Evolutionary conservation across 2,113 vertebrate genomes (phyloP), one percentile per base, ranked within the genome.

Genomic region (Xerus inauris): DNA sequence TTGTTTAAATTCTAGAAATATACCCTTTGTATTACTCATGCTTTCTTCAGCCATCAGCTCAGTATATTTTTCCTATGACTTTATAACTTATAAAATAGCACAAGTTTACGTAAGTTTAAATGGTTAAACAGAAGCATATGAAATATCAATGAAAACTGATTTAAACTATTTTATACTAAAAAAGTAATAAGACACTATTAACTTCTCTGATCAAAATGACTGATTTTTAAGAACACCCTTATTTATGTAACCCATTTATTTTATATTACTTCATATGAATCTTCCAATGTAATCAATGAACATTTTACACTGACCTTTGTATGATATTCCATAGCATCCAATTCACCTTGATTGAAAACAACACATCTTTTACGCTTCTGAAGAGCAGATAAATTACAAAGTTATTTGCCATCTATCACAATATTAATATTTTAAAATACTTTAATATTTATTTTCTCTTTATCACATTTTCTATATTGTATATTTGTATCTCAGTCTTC

Each of bases 301-400:
- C 12, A 93, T 64, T 88, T 97, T 87, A 87, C 16, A 82, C 87
- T 80, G 97, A 99, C 99, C 99, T 99, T 99, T 93, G 98, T 98
- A 94, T 99, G 99, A 91, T 99, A 99, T 91, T 98, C 98, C 94
- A 98, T 98, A 20, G 99, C 99, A 98, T 99, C 99, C 59, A 99
- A 89, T 96, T 99, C 99, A 4, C 99, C 99, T 97, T 99, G 99
- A 98, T 99, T 99, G 87, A 99, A 99, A 51, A 98, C 96, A 96
- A 65, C 88, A 42, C 96, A 98, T 49, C 99, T 98, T 97, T 99
- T 99, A 32, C 98, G 98, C 94, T 99, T 99, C 99, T 99, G 97
- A 47, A 97, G 79, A 86, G 95, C 10, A 0, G 93, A 81, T 42
- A 96, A 98, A 88, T 94, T 40, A 84, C 13, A 89, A 0, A 13